phyloP scores from a whole-genome alignment of 2,113 vertebrate genomes.

The Dipodomys merriami region DNA sequence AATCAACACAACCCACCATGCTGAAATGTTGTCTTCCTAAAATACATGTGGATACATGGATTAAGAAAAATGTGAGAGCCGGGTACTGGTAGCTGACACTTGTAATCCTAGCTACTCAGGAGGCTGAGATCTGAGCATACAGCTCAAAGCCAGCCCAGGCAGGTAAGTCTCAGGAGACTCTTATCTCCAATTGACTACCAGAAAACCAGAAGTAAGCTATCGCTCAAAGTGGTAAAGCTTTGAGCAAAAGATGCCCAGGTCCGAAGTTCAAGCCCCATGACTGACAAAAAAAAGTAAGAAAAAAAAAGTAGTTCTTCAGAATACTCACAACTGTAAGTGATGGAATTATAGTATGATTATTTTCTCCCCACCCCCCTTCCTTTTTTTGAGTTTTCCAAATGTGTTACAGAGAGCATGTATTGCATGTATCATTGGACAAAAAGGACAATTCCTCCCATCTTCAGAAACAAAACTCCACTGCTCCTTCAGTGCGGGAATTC shows the following conservation, averaged over 20 bases:
- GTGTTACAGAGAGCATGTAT: slow-evolving; percentile 27
- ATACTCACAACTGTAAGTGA: not conserved
- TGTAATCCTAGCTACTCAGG: too few relatives aligned
- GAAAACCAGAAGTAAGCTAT: too few relatives aligned
- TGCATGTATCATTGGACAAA: slow-evolving; percentile 49
- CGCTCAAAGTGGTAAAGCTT: too few relatives aligned
- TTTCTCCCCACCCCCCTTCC: not conserved
- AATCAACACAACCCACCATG: not conserved
- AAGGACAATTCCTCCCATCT: slow-evolving; percentile 49
- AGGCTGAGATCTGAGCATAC: too few relatives aligned
- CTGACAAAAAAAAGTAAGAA: too few relatives aligned
- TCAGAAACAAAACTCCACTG: slow-evolving; percentile 64
- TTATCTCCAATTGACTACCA: too few relatives aligned
- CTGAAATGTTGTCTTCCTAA: slow-evolving; percentile 13
- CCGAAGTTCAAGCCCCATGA: too few relatives aligned
- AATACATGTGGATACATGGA: not conserved
- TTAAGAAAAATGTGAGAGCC: not conserved
- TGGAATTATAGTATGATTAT: not conserved
- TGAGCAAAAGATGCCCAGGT: too few relatives aligned
- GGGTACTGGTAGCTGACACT: too few relatives aligned
- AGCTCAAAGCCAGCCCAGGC: too few relatives aligned
- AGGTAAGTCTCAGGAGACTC: too few relatives aligned
- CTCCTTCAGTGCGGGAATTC: slow-evolving; percentile 50
- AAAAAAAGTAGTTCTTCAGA: too few relatives aligned
- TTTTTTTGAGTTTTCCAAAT: slow-evolving; percentile 10